Evolutionary conservation across 2,113 vertebrate genomes (phyloP), one percentile per base, ranked within the genome.

Genomic region (Bombycilla garrulus): DNA sequence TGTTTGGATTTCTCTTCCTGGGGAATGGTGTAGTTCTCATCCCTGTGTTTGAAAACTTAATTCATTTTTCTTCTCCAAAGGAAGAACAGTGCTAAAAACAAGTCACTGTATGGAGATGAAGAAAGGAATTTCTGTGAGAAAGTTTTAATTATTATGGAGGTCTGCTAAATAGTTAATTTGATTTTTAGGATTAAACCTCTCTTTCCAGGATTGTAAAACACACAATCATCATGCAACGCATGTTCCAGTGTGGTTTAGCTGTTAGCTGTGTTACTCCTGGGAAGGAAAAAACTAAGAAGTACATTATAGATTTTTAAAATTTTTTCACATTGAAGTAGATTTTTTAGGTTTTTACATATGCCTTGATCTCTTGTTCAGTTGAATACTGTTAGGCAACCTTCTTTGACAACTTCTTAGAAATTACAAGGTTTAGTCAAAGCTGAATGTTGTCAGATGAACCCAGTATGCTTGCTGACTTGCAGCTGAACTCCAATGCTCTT

Each of bases 181-280:
- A 48, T n/a, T 65, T 91, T 77, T 82, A 83, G 38, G 9, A 28
- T 69, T 82, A 79, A 77, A 6, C 10, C 9, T 61, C 28, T 67
- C 19, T 85, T 60, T 72, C 45, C 58, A 73, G 33, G 24, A 35
- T 18, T 66, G 25, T 65, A 65, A 88, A 78, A 35, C 38, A 53
- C 44, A 29, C 14, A 60, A 12, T 35, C 44, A 44, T 15, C 5
- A 24, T 0, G 1, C 13, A 45, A 65, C 78, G 0, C 5, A 70
- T 33, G 3, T 69, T 28, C 14, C 40, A 64, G 11, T 48, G 29
- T 48, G 35, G 20, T 24, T 78, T 62, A 81, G 14, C 36, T 88
- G 17, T 81, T 71, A 56, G 47, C 26, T 81, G 2, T 79, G 14
- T 29, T 69, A 84, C 16, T 65, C 9, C 21, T n/a, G n/a, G 51